These are phyloP conservation scores for Taeniopygia guttata DNA, from an alignment of 2,797 vertebrate genomes.

Conservation along the genomic window DNA sequence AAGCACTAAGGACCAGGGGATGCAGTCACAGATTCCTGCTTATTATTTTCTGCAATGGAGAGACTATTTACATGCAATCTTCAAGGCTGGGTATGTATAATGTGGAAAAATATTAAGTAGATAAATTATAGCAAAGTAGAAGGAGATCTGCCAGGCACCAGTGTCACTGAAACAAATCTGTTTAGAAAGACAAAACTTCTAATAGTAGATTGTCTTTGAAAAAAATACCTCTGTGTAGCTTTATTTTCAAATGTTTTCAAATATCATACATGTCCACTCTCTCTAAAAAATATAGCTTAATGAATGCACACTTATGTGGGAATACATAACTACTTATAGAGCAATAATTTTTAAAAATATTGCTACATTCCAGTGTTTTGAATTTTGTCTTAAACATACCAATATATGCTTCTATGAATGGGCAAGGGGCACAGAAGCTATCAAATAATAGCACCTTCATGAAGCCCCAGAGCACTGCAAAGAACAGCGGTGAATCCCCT, in stretches of 20 bases:
- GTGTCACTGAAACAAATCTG: background rate
- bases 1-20: background rate
- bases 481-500: background rate
- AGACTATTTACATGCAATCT: background rate
- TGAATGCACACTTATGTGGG: accelerated
- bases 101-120: background rate
- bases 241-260: background rate
- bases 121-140: background rate
- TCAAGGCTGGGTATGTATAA: background rate
- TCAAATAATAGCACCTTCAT: background rate
- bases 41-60: background rate
- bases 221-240: background rate
- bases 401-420: background rate
- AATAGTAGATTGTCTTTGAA: background rate
- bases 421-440: background rate
- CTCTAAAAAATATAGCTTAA: background rate
- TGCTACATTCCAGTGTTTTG: background rate
- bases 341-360: background rate
- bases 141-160: background rate
- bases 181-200: background rate
- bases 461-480: background rate
- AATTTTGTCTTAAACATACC: background rate
- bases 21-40: background rate
- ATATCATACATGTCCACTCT: background rate
- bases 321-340: background rate